Percentiles rank a stretch among this genome's conserved stretches.
phyloP scores from a whole-genome alignment of 1,140 invertebrate genomes.

The Andrena cerasifolii region DNA sequence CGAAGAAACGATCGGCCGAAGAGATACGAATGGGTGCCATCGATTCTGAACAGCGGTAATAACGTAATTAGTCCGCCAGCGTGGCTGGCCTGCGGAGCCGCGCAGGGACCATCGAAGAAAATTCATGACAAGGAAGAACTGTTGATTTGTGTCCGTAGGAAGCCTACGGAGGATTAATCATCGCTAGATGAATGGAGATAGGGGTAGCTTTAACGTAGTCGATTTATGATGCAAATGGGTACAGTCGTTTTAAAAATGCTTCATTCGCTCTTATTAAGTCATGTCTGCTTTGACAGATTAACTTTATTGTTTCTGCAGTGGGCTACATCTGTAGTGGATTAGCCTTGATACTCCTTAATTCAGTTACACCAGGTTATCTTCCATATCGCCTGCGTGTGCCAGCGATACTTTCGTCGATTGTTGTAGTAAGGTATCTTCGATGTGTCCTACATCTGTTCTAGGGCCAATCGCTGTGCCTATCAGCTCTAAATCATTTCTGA shows the following conservation, averaged over 20 bases:
- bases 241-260: background rate
- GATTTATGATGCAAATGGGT: conserved; percentile 28
- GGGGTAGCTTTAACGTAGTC: background rate
- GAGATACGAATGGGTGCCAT: conserved; percentile 40
- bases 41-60: conserved; percentile 22
- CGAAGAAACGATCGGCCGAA: conserved; percentile 30
- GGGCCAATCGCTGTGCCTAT: conserved; percentile 1
- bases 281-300: background rate
- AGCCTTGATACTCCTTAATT: background rate
- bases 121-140: conserved; percentile 31
- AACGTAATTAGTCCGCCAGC: conserved; percentile 51
- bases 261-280: background rate
- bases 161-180: conserved; percentile 14
- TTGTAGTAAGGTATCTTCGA: background rate
- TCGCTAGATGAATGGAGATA: conserved; percentile 7
- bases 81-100: conserved; percentile 57
- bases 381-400: background rate
- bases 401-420: background rate
- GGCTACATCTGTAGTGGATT: background rate
- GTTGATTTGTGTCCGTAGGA: background rate
- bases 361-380: background rate
- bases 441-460: conserved; percentile 11
- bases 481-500: conserved; percentile 30
- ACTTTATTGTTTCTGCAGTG: background rate
- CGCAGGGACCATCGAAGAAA: conserved; percentile 16